A percentile compares a stretch with the other conserved stretches of the same genome.
phyloP scores from a whole-genome alignment of 1,140 invertebrate species.

The Lepidurus apus region DNA sequence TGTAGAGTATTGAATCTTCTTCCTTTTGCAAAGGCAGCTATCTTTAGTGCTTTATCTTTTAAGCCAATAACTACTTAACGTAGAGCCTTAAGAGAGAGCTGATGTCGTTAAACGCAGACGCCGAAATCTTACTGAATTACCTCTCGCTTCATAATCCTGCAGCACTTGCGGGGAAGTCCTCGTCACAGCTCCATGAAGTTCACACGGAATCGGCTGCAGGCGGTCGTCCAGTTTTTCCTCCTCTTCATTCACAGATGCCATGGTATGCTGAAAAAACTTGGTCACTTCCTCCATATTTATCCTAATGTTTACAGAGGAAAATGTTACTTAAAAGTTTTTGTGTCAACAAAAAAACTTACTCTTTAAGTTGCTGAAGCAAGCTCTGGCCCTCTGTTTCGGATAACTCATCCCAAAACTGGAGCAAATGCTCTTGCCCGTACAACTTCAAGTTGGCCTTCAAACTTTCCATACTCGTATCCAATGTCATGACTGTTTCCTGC shows the following conservation, averaged over 20 bases:
- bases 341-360: constrained; percentile 11
- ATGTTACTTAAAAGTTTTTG: not conserved
- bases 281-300: constrained; percentile 62
- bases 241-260: constrained; percentile 53
- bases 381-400: constrained; percentile 51
- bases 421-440: constrained; percentile 70
- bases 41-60: not conserved
- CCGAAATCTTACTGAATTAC: constrained; percentile 39
- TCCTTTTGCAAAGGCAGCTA: no score
- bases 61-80: not conserved
- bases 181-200: constrained; percentile 64
- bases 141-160: constrained; percentile 59
- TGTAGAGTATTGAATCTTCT: no score
- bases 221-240: constrained; percentile 62
- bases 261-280: constrained; percentile 59
- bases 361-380: constrained; percentile 27
- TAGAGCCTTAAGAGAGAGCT: not conserved
- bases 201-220: constrained; percentile 72
- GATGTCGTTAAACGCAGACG: constrained; percentile 3
- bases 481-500: constrained; percentile 10
- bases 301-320: constrained; percentile 41
- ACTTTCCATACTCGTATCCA: constrained; percentile 38
- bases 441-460: constrained; percentile 43
- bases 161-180: constrained; percentile 54
- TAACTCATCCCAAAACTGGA: constrained; percentile 75